Conservation (phyloP, 1,140 invertebrate genomes). For the Alviniconcha marisindica region DNA sequence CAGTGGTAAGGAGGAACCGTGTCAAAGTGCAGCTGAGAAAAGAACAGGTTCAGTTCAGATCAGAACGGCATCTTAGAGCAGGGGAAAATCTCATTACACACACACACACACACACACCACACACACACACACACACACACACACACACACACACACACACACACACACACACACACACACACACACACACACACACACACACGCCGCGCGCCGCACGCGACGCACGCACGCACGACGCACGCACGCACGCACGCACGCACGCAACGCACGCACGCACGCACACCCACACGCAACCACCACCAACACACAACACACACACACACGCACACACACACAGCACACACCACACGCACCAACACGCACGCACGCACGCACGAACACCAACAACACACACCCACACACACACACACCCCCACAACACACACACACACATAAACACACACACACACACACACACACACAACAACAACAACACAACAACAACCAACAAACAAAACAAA, state of each 20-base stretch:
- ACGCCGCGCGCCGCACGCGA: neutral
- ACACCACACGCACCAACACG: neutral
- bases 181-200: neutral
- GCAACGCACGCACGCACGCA: neutral
- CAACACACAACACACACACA: neutral
- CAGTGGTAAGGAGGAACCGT: too few relatives aligned
- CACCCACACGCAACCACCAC: neutral
- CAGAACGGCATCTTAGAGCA: too few relatives aligned
- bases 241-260: neutral
- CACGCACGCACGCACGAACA: neutral
- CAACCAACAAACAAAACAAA: too few relatives aligned
- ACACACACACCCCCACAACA: too few relatives aligned
- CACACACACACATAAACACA: too few relatives aligned
- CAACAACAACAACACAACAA: too few relatives aligned
- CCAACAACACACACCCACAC: too few relatives aligned
- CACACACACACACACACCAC: too few relatives aligned
- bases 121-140: neutral
- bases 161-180: neutral
- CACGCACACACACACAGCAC: neutral
- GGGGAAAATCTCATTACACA: too few relatives aligned
- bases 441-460: too few relatives aligned
- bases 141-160: neutral
- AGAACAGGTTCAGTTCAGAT: too few relatives aligned
- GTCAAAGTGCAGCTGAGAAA: too few relatives aligned
- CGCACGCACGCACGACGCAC: neutral